Evolutionary conservation across 1,140 invertebrate genomes (phyloP).

Genomic region (Drosophila athabasca): DNA sequence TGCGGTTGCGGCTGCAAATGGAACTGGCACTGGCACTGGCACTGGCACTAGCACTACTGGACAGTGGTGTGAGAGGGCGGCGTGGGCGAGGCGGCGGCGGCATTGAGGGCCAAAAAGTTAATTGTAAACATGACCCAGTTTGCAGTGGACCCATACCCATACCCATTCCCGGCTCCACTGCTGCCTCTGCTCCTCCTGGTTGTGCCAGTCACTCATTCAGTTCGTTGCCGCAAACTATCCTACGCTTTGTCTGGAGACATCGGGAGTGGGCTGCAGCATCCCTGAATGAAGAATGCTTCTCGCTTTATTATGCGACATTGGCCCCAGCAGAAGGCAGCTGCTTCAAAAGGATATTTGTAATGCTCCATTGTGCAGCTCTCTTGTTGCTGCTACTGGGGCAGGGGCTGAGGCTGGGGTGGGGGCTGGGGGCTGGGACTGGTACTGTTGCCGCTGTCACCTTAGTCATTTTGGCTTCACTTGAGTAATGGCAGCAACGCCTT

Average conservation of each 20-base stretch:
- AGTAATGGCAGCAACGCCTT: constrained; percentile 60
- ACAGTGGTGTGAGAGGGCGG: constrained; percentile 2
- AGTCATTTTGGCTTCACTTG: constrained; percentile 63
- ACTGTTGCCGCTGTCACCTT: constrained; percentile 57
- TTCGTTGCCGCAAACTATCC: constrained; percentile 13
- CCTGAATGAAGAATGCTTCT: constrained; percentile 60
- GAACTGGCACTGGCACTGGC: constrained; percentile 2
- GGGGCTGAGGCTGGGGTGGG: not conserved
- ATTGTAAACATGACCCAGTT: constrained; percentile 81
- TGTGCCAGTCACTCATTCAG: constrained; percentile 32
- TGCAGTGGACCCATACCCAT: constrained; percentile 10
- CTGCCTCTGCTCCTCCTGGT: constrained; percentile 5
- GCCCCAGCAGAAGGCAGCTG: constrained; percentile 44
- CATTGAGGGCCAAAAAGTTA: constrained; percentile 67
- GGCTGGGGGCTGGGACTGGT: constrained; percentile 1
- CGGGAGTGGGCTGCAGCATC: constrained; percentile 25
- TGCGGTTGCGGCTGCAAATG: constrained; percentile 37
- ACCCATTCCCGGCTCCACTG: constrained; percentile 1
- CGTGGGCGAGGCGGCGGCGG: not conserved
- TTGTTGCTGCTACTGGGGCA: constrained; percentile 5
- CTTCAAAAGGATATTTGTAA: constrained; percentile 64
- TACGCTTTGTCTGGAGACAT: constrained; percentile 46
- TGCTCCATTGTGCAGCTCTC: constrained; percentile 53
- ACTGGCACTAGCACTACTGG: not conserved
- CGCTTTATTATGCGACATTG: constrained; percentile 69